Conservation (phyloP, 2,888 invertebrate species). For the Phyllotreta cruciferae region DNA sequence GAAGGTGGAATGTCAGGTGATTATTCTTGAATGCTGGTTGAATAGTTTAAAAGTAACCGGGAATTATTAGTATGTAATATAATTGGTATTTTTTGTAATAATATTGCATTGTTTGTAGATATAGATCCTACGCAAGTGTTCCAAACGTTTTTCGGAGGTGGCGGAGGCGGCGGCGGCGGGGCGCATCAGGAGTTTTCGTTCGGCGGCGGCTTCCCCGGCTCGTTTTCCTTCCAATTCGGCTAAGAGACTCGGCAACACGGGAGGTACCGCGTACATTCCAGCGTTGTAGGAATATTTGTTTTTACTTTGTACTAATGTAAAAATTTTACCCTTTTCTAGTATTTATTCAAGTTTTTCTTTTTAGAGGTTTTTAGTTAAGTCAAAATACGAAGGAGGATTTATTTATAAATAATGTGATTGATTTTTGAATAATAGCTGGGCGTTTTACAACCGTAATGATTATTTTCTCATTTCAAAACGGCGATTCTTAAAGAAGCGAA, state of each 20-base stretch:
- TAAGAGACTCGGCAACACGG: conserved; percentile 54
- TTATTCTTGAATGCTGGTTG: not conserved
- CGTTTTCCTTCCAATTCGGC: conserved; percentile 76
- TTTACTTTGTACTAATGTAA: conserved; percentile 28
- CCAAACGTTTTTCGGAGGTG: conserved; percentile 80
- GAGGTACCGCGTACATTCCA: conserved; percentile 39
- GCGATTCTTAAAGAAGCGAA: too few species aligned
- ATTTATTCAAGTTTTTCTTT: conserved; percentile 33
- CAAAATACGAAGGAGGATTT: conserved; percentile 4
- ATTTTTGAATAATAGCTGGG: not conserved
- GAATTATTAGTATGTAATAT: not conserved
- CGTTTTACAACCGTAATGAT: too few species aligned
- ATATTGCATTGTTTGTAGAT: conserved; percentile 60
- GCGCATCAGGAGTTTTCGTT: conserved; percentile 65
- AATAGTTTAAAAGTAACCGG: not conserved
- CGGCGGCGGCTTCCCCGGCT: conserved; percentile 66
- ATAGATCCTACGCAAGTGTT: conserved; percentile 86
- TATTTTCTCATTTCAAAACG: too few species aligned
- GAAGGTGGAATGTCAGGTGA: conserved; percentile 63
- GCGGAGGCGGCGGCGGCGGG: conserved; percentile 56
- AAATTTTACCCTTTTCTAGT: conserved; percentile 28
- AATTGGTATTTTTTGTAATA: not conserved
- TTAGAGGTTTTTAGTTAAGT: not conserved
- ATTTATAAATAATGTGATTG: not conserved
- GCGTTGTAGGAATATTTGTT: conserved; percentile 25